Conservation (phyloP, 2,113 vertebrate genomes). For the Labeo rohita region DNA sequence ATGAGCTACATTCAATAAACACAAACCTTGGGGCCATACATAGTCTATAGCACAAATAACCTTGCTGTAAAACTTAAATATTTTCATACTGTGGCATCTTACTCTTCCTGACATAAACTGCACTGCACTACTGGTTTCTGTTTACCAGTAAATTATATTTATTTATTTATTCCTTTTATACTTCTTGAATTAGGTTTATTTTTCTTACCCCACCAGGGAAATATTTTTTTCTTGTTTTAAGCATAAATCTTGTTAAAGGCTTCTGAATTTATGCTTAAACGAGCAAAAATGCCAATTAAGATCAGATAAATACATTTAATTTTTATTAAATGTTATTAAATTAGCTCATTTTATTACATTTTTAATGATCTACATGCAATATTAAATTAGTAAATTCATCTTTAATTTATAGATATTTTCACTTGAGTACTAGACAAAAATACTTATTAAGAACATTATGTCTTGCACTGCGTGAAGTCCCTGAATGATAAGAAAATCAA, state of each 20-base stretch:
- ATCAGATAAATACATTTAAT: too few relatives aligned
- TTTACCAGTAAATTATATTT: neutral
- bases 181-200: neutral
- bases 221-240: neutral
- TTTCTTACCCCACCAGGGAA: too few relatives aligned
- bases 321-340: too few relatives aligned
- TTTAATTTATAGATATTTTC: neutral
- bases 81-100: neutral
- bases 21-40: neutral
- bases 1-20: slow-evolving; percentile 18
- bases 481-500: slow-evolving; percentile 7
- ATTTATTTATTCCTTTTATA: neutral
- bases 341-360: too few relatives aligned
- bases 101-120: neutral
- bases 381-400: neutral
- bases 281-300: neutral
- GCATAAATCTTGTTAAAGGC: neutral
- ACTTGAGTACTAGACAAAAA: neutral
- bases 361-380: too few relatives aligned
- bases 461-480: neutral
- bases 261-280: neutral
- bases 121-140: neutral
- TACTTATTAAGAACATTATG: too few relatives aligned
- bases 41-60: neutral
- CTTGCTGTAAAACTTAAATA: neutral